phyloP scores from a whole-genome alignment of 2,797 vertebrate genomes.

The Tapera naevia region DNA sequence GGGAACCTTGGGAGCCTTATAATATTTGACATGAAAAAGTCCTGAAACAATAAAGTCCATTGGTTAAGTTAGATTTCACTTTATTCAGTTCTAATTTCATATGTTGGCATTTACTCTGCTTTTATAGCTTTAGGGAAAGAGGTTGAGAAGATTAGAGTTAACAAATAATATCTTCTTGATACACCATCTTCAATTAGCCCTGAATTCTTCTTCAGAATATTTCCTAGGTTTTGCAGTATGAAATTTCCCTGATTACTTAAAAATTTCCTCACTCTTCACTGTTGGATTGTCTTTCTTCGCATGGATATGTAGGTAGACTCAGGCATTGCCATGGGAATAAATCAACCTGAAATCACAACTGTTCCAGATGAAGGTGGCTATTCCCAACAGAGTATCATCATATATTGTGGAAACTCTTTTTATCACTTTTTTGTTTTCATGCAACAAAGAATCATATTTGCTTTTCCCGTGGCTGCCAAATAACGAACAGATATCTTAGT shows the following conservation, averaged over 20 bases:
- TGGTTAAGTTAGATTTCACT: background rate
- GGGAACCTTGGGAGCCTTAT: background rate
- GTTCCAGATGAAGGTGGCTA: background rate
- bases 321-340: background rate
- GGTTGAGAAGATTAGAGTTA: background rate
- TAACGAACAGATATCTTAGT: conserved; percentile 51
- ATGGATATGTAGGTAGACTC: background rate
- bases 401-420: background rate
- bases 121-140: background rate
- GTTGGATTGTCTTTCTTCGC: background rate
- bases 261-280: background rate
- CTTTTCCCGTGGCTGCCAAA: conserved; percentile 7
- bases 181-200: fast-evolving
- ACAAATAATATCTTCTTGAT: background rate
- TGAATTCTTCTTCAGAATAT: background rate
- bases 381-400: fast-evolving
- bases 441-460: background rate
- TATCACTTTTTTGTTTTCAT: background rate
- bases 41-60: background rate
- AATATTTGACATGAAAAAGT: background rate
- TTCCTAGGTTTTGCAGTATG: background rate
- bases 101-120: background rate
- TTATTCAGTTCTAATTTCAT: background rate
- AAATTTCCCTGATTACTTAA: background rate
- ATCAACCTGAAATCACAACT: background rate